A percentile compares a stretch with the other conserved stretches of the same genome.
These are phyloP conservation scores for Loriculus beryllinus DNA, from an alignment of 2,797 vertebrate species.

Conservation along the genomic window DNA sequence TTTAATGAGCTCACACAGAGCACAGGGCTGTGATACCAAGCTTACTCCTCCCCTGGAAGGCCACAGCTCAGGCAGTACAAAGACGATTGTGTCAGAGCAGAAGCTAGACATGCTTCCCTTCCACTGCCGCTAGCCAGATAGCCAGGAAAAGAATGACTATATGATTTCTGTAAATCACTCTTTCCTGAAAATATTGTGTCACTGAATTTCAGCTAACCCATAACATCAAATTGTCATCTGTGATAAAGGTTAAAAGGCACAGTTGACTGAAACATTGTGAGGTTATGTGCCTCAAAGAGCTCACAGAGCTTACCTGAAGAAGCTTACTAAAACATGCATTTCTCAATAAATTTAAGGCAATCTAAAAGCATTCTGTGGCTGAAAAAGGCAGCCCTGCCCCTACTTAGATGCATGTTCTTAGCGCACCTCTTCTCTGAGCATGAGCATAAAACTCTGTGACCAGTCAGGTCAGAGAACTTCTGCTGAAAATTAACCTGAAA, in stretches of 20 bases:
- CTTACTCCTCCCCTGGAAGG: neutral
- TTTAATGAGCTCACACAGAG: constrained; percentile 7
- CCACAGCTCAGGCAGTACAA: neutral
- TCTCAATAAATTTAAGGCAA: neutral
- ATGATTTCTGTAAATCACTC: neutral
- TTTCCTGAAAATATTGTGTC: neutral
- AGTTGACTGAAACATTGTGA: neutral
- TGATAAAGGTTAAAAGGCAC: neutral
- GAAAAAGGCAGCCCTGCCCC: neutral
- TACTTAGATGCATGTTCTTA: neutral
- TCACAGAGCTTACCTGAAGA: neutral
- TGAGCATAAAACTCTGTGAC: neutral
- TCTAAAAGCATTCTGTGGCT: accelerated
- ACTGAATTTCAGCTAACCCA: neutral
- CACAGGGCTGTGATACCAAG: neutral
- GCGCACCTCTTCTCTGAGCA: neutral
- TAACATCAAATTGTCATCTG: neutral
- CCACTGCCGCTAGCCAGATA: neutral
- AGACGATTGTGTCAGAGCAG: neutral
- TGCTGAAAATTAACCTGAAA: constrained; percentile 21
- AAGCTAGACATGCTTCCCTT: neutral
- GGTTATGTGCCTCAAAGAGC: accelerated
- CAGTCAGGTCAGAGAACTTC: neutral
- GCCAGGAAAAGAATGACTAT: neutral
- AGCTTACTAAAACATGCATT: neutral